These are phyloP conservation scores for Drosophila austrosaltans DNA, from an alignment of 2,888 invertebrate species.

Conservation along the genomic window DNA sequence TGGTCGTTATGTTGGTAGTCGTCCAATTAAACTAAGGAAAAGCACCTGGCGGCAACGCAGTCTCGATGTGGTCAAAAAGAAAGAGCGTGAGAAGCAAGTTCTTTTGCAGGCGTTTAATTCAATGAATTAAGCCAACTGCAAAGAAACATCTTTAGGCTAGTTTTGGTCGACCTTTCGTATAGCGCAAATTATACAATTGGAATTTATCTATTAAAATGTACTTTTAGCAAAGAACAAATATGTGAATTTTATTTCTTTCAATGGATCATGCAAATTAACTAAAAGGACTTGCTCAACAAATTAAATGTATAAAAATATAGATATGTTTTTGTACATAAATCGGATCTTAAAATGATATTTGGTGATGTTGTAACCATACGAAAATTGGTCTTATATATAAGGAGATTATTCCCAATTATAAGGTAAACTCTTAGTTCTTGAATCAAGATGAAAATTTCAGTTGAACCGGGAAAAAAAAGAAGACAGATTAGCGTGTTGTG, in stretches of 20 bases:
- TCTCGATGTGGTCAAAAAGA: slow-evolving; percentile 96
- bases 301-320: background rate
- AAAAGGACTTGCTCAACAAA: background rate
- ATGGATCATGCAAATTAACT: slow-evolving; percentile 20
- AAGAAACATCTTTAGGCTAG: slow-evolving; percentile 58
- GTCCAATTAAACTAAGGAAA: slow-evolving; percentile 98
- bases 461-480: no score
- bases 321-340: background rate
- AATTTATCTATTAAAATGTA: slow-evolving; percentile 50
- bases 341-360: background rate
- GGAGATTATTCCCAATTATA: background rate
- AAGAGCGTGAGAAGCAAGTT: slow-evolving; percentile 96
- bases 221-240: slow-evolving; percentile 49
- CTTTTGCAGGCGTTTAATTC: slow-evolving; percentile 85
- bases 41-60: slow-evolving; percentile 98
- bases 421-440: no score
- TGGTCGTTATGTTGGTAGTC: slow-evolving; percentile 98
- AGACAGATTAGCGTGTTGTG: no score
- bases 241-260: slow-evolving; percentile 33
- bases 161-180: slow-evolving; percentile 57
- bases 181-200: slow-evolving; percentile 48
- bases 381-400: background rate
- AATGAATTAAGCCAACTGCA: slow-evolving; percentile 44
- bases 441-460: no score
- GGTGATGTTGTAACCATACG: background rate